These are phyloP conservation scores for Epistrophe grossulariae DNA, from an alignment of 2,888 invertebrate genomes.

Conservation along the genomic window DNA sequence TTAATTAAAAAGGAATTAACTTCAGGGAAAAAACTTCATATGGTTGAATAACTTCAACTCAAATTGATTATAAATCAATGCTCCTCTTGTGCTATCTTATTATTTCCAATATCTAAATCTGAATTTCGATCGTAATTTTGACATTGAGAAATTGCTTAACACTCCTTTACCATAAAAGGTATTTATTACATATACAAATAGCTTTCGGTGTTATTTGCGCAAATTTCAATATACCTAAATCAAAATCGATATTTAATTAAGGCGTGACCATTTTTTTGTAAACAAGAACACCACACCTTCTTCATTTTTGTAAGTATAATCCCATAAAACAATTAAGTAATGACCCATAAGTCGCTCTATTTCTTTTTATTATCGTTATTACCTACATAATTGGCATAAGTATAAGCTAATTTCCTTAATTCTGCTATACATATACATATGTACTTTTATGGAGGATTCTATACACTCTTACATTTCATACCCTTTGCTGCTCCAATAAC, in stretches of 20 bases:
- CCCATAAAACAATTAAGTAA: slow-evolving; percentile 55
- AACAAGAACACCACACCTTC: slow-evolving; percentile 35
- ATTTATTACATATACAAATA: not conserved
- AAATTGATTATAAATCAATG: not conserved
- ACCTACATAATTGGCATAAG: slow-evolving; percentile 57
- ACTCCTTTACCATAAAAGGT: slow-evolving; percentile 5
- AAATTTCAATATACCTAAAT: slow-evolving; percentile 18
- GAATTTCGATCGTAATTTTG: not conserved
- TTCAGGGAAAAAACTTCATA: not conserved
- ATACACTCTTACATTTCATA: slow-evolving; percentile 14
- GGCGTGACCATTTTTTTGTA: slow-evolving; percentile 26
- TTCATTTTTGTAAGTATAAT: not conserved
- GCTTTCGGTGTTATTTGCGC: not conserved
- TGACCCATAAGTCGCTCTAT: slow-evolving; percentile 43
- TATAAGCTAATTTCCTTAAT: slow-evolving; percentile 15
- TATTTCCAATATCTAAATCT: not conserved
- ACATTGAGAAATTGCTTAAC: not conserved
- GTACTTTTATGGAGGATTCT: not conserved
- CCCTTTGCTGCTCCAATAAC: slow-evolving; percentile 31
- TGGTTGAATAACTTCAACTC: not conserved
- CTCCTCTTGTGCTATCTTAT: not conserved
- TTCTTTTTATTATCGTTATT: not conserved
- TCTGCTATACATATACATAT: not conserved
- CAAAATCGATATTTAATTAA: slow-evolving; percentile 6
- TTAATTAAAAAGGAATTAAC: not conserved